phyloP scores from a whole-genome alignment of 2,888 invertebrate species.

The Agrochola macilenta region DNA sequence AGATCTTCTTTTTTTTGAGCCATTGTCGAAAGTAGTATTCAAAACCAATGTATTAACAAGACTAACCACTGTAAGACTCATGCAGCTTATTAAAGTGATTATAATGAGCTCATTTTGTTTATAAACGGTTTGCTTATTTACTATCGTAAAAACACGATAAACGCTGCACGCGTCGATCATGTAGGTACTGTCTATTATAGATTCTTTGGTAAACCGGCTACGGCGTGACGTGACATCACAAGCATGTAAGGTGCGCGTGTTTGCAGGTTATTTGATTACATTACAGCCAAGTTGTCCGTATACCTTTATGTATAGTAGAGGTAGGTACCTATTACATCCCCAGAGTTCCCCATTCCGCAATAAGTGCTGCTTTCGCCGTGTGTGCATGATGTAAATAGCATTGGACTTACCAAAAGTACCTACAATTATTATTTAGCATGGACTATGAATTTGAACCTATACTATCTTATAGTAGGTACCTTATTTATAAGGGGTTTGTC shows the following conservation, averaged over 20 bases:
- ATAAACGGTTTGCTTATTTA: constrained; percentile 43
- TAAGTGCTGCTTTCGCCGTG: neutral
- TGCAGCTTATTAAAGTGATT: constrained; percentile 41
- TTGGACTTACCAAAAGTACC: neutral
- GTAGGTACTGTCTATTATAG: constrained; percentile 63
- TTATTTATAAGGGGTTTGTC: neutral
- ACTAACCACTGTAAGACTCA: constrained; percentile 46
- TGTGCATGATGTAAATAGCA: neutral
- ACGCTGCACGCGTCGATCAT: constrained; percentile 75
- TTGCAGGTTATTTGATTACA: constrained; percentile 35
- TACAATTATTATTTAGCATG: neutral
- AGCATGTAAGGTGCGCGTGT: constrained; percentile 57
- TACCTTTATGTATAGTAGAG: neutral
- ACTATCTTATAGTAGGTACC: neutral
- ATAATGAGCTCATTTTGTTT: constrained; percentile 48
- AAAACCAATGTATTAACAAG: constrained; percentile 34
- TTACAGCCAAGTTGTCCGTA: constrained; percentile 7
- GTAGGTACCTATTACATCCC: neutral
- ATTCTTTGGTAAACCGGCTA: constrained; percentile 64
- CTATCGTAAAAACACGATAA: constrained; percentile 71
- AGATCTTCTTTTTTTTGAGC: constrained; percentile 81
- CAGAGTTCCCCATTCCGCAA: neutral
- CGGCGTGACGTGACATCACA: constrained; percentile 55
- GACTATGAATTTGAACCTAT: neutral
- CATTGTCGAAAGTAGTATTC: constrained; percentile 73